Evolutionary conservation across 2,797 vertebrate genomes (phyloP).

Genomic region (Menidia menidia): DNA sequence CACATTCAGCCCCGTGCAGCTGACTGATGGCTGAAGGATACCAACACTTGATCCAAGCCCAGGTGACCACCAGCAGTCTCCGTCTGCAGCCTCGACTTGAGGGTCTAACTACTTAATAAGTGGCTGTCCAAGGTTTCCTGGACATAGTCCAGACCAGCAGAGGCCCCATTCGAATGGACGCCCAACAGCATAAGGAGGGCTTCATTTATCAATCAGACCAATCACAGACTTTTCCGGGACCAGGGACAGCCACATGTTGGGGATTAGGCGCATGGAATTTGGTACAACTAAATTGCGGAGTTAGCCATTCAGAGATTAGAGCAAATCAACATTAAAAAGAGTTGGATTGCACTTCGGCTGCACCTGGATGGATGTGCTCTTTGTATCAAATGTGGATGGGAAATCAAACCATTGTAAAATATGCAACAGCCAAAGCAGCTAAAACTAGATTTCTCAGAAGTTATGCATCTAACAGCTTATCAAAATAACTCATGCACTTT

Average conservation of each 20-base stretch:
- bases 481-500: background rate
- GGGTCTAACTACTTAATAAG: slow-evolving; percentile 89
- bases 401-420: slow-evolving; percentile 26
- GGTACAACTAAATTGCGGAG: slow-evolving; percentile 65
- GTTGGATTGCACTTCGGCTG: slow-evolving; percentile 56
- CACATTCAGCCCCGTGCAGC: slow-evolving; percentile 35
- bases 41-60: slow-evolving; percentile 59
- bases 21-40: slow-evolving; percentile 54
- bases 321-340: slow-evolving; percentile 72
- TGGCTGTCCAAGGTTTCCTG: slow-evolving; percentile 91
- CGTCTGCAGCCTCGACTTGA: slow-evolving; percentile 74
- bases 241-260: slow-evolving; percentile 81
- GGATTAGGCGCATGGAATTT: slow-evolving; percentile 75
- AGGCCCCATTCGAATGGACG: slow-evolving; percentile 77
- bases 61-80: slow-evolving; percentile 80
- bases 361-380: slow-evolving; percentile 41
- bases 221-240: slow-evolving; percentile 82
- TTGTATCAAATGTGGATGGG: slow-evolving; percentile 34
- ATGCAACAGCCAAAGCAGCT: background rate
- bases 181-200: slow-evolving; percentile 79
- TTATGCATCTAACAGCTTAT: background rate
- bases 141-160: slow-evolving; percentile 93
- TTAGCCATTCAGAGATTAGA: slow-evolving; percentile 64
- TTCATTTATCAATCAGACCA: slow-evolving; percentile 88
- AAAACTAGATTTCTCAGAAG: no score